Evolutionary conservation across 92 coral and sea anemone species (phyloP), one percentile per base, ranked within the genome.

Genomic region (Paramuricea clavata): DNA sequence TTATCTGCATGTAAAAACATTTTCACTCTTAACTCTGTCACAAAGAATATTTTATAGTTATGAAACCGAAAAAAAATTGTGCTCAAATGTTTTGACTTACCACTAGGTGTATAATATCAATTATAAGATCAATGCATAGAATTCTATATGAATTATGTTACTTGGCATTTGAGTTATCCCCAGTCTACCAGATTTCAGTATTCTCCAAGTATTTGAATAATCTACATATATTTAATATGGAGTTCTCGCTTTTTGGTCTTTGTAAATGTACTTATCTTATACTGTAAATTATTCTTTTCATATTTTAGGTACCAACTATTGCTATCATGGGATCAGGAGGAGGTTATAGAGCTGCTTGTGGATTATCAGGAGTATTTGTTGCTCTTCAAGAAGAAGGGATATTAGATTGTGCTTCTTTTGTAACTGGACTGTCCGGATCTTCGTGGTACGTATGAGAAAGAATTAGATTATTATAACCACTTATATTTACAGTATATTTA

Each of bases 291-390:
- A 34, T n/a, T 49, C 3, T 30, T 13, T 34, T 76, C n/a, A n/a
- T 43, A 62, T 28, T 59, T 68, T 93, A 90, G 93, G 90, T 90
- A 8, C 93, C 93, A 62, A 90, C 87, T 16, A 86, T 90, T 61
- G 93, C 93, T 17, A 89, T 90, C 28, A 89, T 90, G 87, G 93
- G 93, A 35, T 90, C 93, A 33, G 93, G 93, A 28, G 93, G 93
- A 57, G 93, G 93, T 73, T 90, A 86, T 82, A 61, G 93, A 81
- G 93, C 93, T 32, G 78, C 84, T 28, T 80, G 90, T 28, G 93
- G 93, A 19, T 81, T 90, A 39, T 80, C 87, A 25, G 93, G 90
- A 0, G 90, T 86, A 0, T 90, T 89, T 69, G 61, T 85, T 13
- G 93, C 93, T 16, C 85, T 90, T 23, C 87, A 90, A 28, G 93